Percentiles rank a stretch among this genome's conserved stretches.
phyloP scores from a whole-genome alignment of 2,888 invertebrate species.

The Coelinius sp. region DNA sequence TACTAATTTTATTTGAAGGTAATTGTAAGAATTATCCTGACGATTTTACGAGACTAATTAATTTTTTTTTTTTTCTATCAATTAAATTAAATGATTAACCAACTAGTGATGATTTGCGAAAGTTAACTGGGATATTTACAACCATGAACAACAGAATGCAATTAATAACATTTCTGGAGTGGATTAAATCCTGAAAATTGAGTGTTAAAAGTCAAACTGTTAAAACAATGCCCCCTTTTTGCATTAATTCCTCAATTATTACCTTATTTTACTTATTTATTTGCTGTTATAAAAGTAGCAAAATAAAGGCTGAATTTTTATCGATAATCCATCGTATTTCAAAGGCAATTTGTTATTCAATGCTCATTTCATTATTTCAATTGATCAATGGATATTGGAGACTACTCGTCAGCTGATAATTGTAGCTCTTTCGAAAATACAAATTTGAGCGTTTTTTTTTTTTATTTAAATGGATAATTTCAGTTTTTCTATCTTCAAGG shows the following conservation, averaged over 20 bases:
- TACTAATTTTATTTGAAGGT: constrained; percentile 26
- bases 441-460: constrained; percentile 19
- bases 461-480: constrained; percentile 4
- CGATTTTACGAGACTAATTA: too few relatives aligned
- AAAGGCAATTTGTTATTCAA: constrained; percentile 53
- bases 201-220: constrained; percentile 31
- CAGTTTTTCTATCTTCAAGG: neutral
- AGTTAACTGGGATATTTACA: neutral
- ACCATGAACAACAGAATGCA: neutral
- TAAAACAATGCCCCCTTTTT: constrained; percentile 6
- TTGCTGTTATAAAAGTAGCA: constrained; percentile 68
- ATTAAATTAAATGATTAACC: constrained; percentile 27
- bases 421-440: constrained; percentile 1
- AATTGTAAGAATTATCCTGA: constrained; percentile 31
- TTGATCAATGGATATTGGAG: neutral
- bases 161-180: neutral
- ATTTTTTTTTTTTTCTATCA: constrained; percentile 25
- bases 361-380: constrained; percentile 31
- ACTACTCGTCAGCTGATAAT: neutral
- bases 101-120: neutral
- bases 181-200: constrained; percentile 17
- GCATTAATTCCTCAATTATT: constrained; percentile 7
- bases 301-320: constrained; percentile 67
- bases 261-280: constrained; percentile 42
- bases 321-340: constrained; percentile 48